Evolutionary conservation across 2,797 vertebrate species (phyloP).

Genomic region (Smutsia temminckii): DNA sequence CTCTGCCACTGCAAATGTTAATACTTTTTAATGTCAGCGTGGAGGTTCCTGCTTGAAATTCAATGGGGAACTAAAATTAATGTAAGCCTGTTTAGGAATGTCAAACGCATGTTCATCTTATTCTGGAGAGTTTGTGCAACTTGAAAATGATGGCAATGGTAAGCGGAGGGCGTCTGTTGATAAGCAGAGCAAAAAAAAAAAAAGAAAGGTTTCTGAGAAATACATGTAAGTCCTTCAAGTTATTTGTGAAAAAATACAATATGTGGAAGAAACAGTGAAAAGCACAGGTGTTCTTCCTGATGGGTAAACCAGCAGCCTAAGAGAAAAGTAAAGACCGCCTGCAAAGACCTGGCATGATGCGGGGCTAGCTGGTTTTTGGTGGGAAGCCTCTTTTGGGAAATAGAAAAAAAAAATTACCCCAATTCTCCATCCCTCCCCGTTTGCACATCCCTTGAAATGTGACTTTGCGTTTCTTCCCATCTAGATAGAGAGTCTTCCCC

Average conservation of each 20-base stretch:
- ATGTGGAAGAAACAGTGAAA: not conserved
- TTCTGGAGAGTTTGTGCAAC: not conserved
- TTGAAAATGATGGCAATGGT: not conserved
- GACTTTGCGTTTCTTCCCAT: not conserved
- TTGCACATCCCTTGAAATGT: not conserved
- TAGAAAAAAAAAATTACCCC: too few relatives aligned
- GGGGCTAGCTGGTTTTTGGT: not conserved
- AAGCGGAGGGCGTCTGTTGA: not conserved
- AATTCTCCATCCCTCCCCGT: not conserved
- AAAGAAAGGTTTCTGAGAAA: not conserved
- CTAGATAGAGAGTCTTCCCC: not conserved
- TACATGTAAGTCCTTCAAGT: not conserved
- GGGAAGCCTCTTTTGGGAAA: not conserved
- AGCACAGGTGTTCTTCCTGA: not conserved
- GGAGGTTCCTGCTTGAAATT: slow-evolving; percentile 68
- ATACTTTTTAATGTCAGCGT: slow-evolving; percentile 49
- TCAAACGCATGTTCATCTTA: slow-evolving; percentile 34
- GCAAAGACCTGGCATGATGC: not conserved
- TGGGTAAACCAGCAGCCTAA: not conserved
- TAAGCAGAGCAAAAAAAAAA: not conserved
- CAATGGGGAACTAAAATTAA: slow-evolving; percentile 69
- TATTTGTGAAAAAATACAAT: not conserved
- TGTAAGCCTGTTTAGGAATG: slow-evolving; percentile 58
- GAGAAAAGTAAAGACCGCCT: not conserved
- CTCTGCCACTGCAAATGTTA: slow-evolving; percentile 1